Conservation (phyloP, 2,113 vertebrate species). For the Bubo scandiacus region DNA sequence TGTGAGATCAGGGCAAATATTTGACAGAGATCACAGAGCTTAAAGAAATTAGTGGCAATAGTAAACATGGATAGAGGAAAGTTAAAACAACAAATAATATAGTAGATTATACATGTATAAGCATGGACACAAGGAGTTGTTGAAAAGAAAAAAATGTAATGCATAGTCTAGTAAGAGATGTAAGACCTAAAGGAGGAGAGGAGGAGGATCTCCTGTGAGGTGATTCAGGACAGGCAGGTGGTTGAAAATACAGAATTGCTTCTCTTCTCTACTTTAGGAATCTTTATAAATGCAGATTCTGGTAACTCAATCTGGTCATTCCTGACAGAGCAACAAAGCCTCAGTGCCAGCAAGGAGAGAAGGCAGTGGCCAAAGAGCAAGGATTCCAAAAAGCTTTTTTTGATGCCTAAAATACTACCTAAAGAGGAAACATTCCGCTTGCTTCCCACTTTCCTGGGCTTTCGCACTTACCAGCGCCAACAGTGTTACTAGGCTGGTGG, state of each 20-base stretch:
- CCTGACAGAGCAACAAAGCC: not conserved
- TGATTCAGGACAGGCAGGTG: not conserved
- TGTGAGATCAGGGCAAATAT: not conserved
- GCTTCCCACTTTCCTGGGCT: not conserved
- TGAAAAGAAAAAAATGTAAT: not conserved
- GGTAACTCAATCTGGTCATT: not conserved
- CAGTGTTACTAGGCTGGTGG: not conserved
- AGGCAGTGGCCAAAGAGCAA: not conserved
- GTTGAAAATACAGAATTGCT: not conserved
- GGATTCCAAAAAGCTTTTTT: not conserved
- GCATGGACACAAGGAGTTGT: not conserved
- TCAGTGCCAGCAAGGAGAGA: not conserved
- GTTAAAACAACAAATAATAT: not conserved
- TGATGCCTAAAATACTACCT: not conserved
- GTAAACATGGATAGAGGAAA: not conserved
- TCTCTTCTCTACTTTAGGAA: not conserved
- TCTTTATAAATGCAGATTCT: not conserved
- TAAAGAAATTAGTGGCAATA: not conserved
- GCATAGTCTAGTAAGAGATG: not conserved
- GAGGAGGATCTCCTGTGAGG: not conserved
- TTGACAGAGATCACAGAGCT: not conserved
- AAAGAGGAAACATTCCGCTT: not conserved
- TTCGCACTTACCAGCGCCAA: not conserved
- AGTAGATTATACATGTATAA: not conserved
- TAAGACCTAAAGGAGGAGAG: not conserved